Evolutionary conservation across 1,140 invertebrate species (phyloP).

Genomic region (Spodoptera litura): DNA sequence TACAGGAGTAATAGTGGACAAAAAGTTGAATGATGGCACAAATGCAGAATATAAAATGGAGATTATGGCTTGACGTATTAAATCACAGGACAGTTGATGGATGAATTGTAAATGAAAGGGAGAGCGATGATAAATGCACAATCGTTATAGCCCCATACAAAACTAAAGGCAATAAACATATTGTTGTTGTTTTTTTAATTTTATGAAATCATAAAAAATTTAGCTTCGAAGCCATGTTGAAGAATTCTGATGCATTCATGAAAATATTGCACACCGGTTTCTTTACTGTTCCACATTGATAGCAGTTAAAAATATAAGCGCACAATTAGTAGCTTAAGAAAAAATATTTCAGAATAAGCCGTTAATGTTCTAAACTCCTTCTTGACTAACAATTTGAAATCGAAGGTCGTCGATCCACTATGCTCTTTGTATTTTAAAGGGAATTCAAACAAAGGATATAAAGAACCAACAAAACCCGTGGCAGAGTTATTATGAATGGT

Average conservation of each 20-base stretch:
- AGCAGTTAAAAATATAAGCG: too few species aligned
- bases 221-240: too few species aligned
- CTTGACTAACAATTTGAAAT: not conserved
- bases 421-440: conserved; percentile 4
- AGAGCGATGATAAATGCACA: conserved; percentile 45
- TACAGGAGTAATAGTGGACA: conserved; percentile 70
- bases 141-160: conserved; percentile 6
- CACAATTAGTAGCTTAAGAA: too few species aligned
- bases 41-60: conserved; percentile 70
- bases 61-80: conserved; percentile 58
- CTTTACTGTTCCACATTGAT: too few species aligned
- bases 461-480: conserved; percentile 18
- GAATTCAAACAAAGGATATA: conserved; percentile 2
- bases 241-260: too few species aligned
- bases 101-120: conserved; percentile 64
- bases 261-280: too few species aligned
- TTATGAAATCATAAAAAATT: too few species aligned
- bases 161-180: not conserved
- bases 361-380: too few species aligned
- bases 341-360: too few species aligned
- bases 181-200: too few species aligned
- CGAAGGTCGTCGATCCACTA: not conserved
- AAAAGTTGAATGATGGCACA: conserved; percentile 74
- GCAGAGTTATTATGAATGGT: conserved; percentile 48
- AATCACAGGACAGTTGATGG: conserved; percentile 58